Evolutionary conservation across 2,113 vertebrate species (phyloP), one percentile per base, ranked within the genome.

Genomic region (Hymenochirus boettgeri): DNA sequence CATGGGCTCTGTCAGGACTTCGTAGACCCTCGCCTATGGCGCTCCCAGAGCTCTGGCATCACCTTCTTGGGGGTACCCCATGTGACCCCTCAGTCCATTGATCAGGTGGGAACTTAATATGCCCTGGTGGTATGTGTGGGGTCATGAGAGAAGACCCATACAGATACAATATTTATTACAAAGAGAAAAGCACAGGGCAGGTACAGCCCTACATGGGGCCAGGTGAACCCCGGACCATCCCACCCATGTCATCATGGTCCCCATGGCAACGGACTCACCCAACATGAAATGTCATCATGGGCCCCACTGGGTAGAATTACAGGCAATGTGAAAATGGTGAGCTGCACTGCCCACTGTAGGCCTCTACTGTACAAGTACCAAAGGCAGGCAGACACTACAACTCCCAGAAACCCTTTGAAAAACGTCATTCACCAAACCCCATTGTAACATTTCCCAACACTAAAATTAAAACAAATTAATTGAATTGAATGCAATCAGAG

Each of bases 61-160:
- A 1, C 5, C 4, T 23, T 2, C 27, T 1, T 19, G 10, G 3
- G 6, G 0, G 22, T 0, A 0, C 25, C 0, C 23, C 10, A 15
- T 1, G 13, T 48, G 19, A 24, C 7, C 31, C 29, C 51, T 0
- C 5, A 3, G 23, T 53, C 65, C 61, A 62, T 47, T 11, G 15
- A 8, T 62, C 61, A 11, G 61, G 29, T 47, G 61, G 61, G 29
- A 52, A 23, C 59, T 56, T 60, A 24, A 53, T 56, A n/a, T n/a
- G 33, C 4, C 5, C 0, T 0, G 0, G 3, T 0, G 0, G 2
- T 2, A 0, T 37, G 0, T 12, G 11, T 7, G 1, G 8, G 21
- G 11, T 11, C 25, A 3, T 4, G 6, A 35, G 21, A 7, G 1
- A 8, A n/a, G 35, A 6, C 11, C 29, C 23, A 37, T 22, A 58